A percentile compares a stretch with the other conserved stretches of the same genome.
Evolutionary conservation across 2,888 invertebrate species (phyloP).

Genomic region (Agrochola litura): DNA sequence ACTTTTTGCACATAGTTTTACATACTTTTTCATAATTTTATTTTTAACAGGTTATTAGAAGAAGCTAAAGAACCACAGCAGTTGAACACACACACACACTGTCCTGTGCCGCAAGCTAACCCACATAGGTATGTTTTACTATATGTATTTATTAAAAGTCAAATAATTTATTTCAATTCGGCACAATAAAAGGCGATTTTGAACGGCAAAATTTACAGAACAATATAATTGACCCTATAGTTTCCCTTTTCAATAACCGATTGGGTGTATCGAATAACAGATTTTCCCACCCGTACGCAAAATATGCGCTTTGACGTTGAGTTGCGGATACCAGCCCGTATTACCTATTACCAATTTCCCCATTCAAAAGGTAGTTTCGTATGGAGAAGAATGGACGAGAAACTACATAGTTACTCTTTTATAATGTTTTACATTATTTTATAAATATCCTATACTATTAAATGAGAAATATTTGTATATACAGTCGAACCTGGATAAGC

Average conservation of each 20-base stretch:
- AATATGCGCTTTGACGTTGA: too few relatives aligned
- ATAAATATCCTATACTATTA: too few relatives aligned
- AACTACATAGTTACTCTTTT: too few relatives aligned
- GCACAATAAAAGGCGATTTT: neutral
- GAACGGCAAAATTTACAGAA: neutral
- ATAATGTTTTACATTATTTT: too few relatives aligned
- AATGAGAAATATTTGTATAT: too few relatives aligned
- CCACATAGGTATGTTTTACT: constrained; percentile 50
- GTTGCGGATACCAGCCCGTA: too few relatives aligned
- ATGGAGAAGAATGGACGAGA: neutral
- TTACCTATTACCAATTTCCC: too few relatives aligned
- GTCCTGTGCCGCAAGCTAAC: constrained; percentile 34
- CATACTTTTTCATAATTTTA: neutral
- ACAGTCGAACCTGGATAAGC: too few relatives aligned
- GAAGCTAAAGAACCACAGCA: constrained; percentile 34
- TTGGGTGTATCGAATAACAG: too few relatives aligned
- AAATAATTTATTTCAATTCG: neutral
- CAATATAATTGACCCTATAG: neutral
- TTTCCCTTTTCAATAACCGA: too few relatives aligned
- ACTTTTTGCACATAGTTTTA: neutral
- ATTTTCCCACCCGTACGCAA: too few relatives aligned
- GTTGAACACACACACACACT: constrained; percentile 9
- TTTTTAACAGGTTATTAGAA: constrained; percentile 61
- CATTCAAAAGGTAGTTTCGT: neutral
- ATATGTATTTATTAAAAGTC: neutral